A percentile compares a stretch with the other conserved stretches of the same genome.
Evolutionary conservation across 2,797 vertebrate genomes (phyloP).

Genomic region (Gadopsis marmoratus): DNA sequence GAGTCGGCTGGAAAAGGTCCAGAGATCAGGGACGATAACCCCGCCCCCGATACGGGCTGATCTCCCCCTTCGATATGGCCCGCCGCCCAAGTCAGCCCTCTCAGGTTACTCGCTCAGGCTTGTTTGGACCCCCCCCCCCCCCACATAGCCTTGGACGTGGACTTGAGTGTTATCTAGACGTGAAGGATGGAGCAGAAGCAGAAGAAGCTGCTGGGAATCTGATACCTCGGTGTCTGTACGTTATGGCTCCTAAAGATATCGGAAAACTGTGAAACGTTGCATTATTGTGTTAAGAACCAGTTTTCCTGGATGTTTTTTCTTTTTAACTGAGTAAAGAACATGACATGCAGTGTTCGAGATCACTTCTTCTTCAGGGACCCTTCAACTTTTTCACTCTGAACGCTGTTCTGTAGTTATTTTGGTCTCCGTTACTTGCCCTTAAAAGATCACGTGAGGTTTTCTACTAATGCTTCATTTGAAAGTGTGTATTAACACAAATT

Average conservation of each 20-base stretch:
- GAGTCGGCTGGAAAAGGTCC: constrained; percentile 69
- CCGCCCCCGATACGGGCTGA: constrained; percentile 24
- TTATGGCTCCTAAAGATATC: neutral
- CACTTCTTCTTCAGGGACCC: neutral
- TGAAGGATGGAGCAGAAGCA: constrained; percentile 7
- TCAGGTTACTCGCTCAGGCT: constrained; percentile 73
- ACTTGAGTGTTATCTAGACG: constrained; percentile 68
- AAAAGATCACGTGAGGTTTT: too few species aligned
- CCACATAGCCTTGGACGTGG: constrained; percentile 77
- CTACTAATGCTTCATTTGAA: too few species aligned
- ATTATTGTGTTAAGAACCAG: neutral
- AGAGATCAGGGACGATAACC: constrained; percentile 74
- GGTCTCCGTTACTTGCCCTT: neutral
- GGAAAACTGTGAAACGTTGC: neutral
- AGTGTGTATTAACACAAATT: too few species aligned
- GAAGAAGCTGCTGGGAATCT: constrained; percentile 6
- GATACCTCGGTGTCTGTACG: neutral
- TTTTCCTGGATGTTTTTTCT: neutral
- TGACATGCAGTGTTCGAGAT: neutral
- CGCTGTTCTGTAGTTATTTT: neutral
- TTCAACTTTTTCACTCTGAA: constrained; percentile 6
- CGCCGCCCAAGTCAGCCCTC: constrained; percentile 70
- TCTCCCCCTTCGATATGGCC: constrained; percentile 48
- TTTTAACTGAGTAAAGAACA: neutral
- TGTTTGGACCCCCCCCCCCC: constrained; percentile 43